Conservation (phyloP, 2,797 vertebrate species). For the Cottoperca gobio region DNA sequence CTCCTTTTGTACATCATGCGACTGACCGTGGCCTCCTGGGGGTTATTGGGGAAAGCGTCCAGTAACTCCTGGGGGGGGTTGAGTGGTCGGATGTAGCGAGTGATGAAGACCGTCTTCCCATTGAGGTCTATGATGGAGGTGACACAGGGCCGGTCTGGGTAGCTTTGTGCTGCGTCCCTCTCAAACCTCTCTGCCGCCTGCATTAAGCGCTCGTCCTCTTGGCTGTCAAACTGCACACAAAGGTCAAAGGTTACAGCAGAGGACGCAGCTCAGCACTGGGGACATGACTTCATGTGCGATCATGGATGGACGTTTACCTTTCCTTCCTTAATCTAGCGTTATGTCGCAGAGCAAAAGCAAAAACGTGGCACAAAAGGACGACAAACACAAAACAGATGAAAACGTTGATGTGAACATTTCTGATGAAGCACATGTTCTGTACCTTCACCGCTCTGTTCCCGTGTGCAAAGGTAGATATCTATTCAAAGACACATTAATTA, state of each 20-base stretch:
- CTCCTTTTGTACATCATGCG: no score
- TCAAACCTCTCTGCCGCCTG: slow-evolving; percentile 90
- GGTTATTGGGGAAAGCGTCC: slow-evolving; percentile 77
- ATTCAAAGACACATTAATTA: no score
- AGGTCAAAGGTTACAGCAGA: slow-evolving; percentile 19
- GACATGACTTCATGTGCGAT: background rate
- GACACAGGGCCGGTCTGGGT: slow-evolving; percentile 89
- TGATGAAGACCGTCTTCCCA: slow-evolving; percentile 94
- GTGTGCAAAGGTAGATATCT: no score
- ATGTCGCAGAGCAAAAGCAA: slow-evolving; percentile 76
- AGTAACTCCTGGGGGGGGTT: slow-evolving; percentile 93
- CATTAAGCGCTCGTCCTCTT: slow-evolving; percentile 93
- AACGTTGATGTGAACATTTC: background rate
- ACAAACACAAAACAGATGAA: slow-evolving; percentile 46
- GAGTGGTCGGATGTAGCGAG: slow-evolving; percentile 91
- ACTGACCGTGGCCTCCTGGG: slow-evolving; percentile 84
- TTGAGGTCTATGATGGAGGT: slow-evolving; percentile 92
- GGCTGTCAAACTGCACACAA: slow-evolving; percentile 90
- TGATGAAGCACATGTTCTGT: no score
- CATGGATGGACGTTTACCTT: slow-evolving; percentile 74
- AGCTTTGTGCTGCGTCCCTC: slow-evolving; percentile 83
- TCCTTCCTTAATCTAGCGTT: slow-evolving; percentile 88
- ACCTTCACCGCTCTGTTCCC: no score
- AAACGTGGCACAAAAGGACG: slow-evolving; percentile 30
- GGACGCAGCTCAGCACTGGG: background rate